Evolutionary conservation across 2,888 invertebrate genomes (phyloP), one percentile per base, ranked within the genome.

Genomic region (Oscheius sp.): DNA sequence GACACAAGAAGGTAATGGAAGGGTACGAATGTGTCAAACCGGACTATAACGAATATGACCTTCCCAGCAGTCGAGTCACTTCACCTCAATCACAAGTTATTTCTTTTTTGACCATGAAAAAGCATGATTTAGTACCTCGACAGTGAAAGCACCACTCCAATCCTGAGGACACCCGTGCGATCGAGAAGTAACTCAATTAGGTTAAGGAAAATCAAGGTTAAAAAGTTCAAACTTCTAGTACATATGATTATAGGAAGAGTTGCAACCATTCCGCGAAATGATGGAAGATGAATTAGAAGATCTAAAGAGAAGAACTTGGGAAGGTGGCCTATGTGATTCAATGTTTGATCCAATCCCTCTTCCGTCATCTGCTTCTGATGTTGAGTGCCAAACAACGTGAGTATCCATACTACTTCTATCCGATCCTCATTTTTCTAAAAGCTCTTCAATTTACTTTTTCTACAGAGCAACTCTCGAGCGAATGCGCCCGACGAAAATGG

Each of bases 321-420:
- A 58, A 46, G 61, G 68, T 3, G 68, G 68, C 12, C 29, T 68
- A 34, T 42, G 42, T 34, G 61, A 68, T 34, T 68, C 68, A 3
- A 46, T 68, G 29, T 68, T 68, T 29, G 68, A 68, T 12, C 68
- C 68, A 33, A 61, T 68, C 15, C 34, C 46, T 12, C 27, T 68
- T 20, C 68, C 68, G 31, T 61, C 61, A 45, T 15, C 61, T 25
- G 45, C 61, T 29, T 45, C 31, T 3, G 66, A 66, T 46, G 68
- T 37, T 25, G 52, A 68, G 50, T 39, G 39, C 48, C 61, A 61
- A 34, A 58, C 68, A n/a, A 61, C 68, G 61, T 61, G 48, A 61
- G 61, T 42, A 15, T 3, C 20, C 17, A 5, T 31, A 17, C 4
- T 12, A 6, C 15, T 27, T 45, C n/a, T 31, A 10, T 15, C 8